A percentile compares a stretch with the other conserved stretches of the same genome.
Evolutionary conservation across 2,113 vertebrate species (phyloP).

Genomic region (Limnothrissa miodon): DNA sequence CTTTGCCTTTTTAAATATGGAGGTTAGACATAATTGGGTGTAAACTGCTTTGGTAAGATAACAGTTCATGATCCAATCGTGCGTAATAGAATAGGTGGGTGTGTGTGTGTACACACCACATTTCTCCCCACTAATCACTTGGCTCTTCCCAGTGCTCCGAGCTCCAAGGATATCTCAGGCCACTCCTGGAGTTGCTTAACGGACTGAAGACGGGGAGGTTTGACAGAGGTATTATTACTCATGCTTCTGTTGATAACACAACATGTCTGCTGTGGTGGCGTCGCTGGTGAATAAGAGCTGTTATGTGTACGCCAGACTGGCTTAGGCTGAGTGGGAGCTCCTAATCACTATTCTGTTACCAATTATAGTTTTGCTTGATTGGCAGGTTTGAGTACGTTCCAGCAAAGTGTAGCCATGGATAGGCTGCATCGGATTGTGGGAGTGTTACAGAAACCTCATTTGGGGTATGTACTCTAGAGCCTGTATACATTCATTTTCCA

Average conservation of each 20-base stretch:
- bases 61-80: constrained; percentile 28
- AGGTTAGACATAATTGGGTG: background rate
- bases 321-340: background rate
- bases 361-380: background rate
- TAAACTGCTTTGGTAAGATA: background rate
- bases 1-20: background rate
- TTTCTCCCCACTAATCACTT: background rate
- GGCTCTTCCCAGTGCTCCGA: constrained; percentile 74
- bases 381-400: constrained; percentile 84
- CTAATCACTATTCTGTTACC: background rate
- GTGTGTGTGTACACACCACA: background rate
- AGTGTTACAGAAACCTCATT: constrained; percentile 82
- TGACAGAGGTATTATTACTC: constrained; percentile 75
- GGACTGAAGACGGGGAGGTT: constrained; percentile 82
- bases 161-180: constrained; percentile 78
- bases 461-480: constrained; percentile 75
- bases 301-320: background rate
- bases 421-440: constrained; percentile 85
- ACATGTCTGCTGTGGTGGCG: background rate
- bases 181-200: constrained; percentile 77
- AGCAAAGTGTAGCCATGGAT: constrained; percentile 87
- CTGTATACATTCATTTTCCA: background rate
- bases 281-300: background rate
- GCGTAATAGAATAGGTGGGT: constrained; percentile 37
- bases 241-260: background rate